phyloP scores from a whole-genome alignment of 1,140 invertebrate species.

The Pteromalus puparum region DNA sequence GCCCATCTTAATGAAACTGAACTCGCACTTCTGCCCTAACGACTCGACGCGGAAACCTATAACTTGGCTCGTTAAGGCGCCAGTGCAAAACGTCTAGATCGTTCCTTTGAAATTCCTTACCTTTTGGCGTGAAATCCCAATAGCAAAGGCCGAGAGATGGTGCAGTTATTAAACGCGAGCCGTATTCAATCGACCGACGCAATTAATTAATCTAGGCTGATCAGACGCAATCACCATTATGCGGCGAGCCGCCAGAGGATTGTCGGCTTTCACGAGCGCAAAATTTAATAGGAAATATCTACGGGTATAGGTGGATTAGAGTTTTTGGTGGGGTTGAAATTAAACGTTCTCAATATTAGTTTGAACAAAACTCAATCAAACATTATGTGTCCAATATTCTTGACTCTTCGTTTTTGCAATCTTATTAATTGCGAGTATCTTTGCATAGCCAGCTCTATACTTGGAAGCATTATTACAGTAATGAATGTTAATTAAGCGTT shows the following conservation, averaged over 20 bases:
- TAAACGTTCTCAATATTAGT: neutral
- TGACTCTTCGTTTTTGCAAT: no score
- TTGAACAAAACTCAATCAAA: no score
- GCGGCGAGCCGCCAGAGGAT: neutral
- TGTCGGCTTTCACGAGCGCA: no score
- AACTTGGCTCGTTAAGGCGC: neutral
- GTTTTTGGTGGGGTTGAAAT: neutral
- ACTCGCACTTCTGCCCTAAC: neutral
- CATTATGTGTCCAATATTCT: no score
- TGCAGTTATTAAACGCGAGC: neutral
- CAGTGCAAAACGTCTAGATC: neutral
- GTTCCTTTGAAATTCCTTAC: constrained; percentile 2
- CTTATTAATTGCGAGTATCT: no score
- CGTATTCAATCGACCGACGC: constrained; percentile 32
- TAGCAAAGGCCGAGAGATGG: neutral
- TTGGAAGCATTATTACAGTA: no score
- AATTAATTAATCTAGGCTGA: constrained; percentile 49
- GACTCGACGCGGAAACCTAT: neutral
- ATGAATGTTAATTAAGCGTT: no score
- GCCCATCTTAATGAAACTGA: neutral
- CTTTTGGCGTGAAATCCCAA: neutral
- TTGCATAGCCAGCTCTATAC: no score
- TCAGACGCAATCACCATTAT: constrained; percentile 47
- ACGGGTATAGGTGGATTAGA: neutral
- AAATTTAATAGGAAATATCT: no score